Evolutionary conservation across 2,888 invertebrate genomes (phyloP).

Genomic region (Glyphotaelius pellucidus): DNA sequence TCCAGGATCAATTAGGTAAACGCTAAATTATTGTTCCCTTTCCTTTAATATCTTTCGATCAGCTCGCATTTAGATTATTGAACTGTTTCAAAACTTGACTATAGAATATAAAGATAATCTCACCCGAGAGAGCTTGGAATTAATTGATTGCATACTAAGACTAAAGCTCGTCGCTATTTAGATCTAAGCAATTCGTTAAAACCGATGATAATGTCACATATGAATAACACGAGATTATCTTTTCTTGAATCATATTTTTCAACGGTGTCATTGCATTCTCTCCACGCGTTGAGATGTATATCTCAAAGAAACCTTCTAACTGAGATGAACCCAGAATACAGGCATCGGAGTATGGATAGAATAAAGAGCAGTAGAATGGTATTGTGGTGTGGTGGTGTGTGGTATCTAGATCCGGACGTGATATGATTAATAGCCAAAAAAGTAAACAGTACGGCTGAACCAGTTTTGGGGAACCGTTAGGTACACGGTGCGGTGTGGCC

Average conservation of each 20-base stretch:
- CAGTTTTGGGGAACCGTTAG: constrained; percentile 39
- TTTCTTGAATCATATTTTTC: background rate
- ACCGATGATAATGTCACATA: background rate
- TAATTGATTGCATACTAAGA: background rate
- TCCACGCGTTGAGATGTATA: background rate
- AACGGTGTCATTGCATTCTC: background rate
- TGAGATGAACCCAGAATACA: background rate
- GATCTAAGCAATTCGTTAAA: background rate
- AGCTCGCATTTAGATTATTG: too few species aligned
- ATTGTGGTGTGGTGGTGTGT: background rate
- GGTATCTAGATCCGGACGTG: constrained; percentile 39
- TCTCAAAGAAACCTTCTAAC: background rate
- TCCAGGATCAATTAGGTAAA: background rate
- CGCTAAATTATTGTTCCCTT: background rate
- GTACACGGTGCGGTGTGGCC: constrained; percentile 8
- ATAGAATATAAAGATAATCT: background rate
- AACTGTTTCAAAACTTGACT: too few species aligned
- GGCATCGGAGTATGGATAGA: background rate
- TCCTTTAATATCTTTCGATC: background rate
- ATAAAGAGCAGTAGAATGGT: background rate
- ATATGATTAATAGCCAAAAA: constrained; percentile 39
- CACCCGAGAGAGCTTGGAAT: too few species aligned
- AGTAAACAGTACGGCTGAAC: constrained; percentile 37
- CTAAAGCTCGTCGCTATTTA: background rate
- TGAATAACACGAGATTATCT: background rate